These are phyloP conservation scores for Takifugu rubripes DNA, from an alignment of 2,797 vertebrate genomes.

Conservation along the genomic window DNA sequence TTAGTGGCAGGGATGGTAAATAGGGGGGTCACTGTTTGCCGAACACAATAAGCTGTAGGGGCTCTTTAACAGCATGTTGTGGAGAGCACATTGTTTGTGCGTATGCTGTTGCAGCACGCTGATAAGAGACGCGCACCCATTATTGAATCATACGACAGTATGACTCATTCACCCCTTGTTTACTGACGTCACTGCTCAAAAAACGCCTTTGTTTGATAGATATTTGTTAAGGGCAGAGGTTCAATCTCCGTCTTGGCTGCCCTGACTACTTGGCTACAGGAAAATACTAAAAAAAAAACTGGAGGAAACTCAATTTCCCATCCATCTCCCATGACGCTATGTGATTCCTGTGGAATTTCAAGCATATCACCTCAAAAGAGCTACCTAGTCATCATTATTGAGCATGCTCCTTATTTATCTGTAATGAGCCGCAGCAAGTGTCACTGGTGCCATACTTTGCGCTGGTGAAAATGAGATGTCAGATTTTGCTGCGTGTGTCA, in stretches of 20 bases:
- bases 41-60: conserved; percentile 62
- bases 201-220: conserved; percentile 25
- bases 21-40: conserved; percentile 63
- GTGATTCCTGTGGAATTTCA: conserved; percentile 30
- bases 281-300: too few relatives aligned
- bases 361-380: conserved; percentile 1
- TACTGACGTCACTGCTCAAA: conserved; percentile 26
- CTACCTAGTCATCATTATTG: too few relatives aligned
- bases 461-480: conserved; percentile 41
- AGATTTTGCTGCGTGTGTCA: conserved; percentile 49
- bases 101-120: conserved; percentile 48
- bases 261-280: not conserved
- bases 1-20: conserved; percentile 58
- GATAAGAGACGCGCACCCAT: conserved; percentile 62
- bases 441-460: conserved; percentile 10
- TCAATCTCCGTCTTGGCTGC: not conserved
- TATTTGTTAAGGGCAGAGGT: conserved; percentile 3
- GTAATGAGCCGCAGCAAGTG: conserved; percentile 22
- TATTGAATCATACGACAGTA: conserved; percentile 33
- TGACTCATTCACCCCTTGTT: conserved; percentile 38
- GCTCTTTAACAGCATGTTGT: conserved; percentile 52
- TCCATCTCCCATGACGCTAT: conserved; percentile 30
- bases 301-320: conserved; percentile 26
- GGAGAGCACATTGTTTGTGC: conserved; percentile 52
- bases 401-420: too few relatives aligned